These are phyloP conservation scores for Manduca sexta DNA, from an alignment of 1,140 invertebrate genomes.

Conservation along the genomic window DNA sequence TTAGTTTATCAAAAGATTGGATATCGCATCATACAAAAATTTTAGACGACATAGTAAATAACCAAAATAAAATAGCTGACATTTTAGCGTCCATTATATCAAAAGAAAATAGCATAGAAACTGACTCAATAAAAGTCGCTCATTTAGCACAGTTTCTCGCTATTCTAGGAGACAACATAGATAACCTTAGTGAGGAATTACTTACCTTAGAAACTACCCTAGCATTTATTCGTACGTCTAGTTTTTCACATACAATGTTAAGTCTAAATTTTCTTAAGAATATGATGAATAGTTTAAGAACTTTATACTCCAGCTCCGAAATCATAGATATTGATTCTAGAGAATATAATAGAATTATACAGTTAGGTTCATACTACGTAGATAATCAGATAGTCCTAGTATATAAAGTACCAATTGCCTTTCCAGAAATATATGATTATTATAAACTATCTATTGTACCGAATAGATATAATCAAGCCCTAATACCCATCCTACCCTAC, in stretches of 20 bases:
- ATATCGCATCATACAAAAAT: conserved; percentile 11
- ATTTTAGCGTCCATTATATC: conserved; percentile 5
- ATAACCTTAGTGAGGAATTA: conserved; percentile 27
- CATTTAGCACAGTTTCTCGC: conserved; percentile 27
- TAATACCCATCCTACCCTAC: conserved; percentile 17
- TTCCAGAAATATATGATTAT: conserved; percentile 10
- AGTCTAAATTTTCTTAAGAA: conserved; percentile 11
- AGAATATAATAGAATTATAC: conserved; percentile 32
- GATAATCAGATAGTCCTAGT: conserved; percentile 24
- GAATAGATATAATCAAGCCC: conserved; percentile 6
- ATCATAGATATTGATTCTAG: conserved; percentile 25
- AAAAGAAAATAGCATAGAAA: conserved; percentile 3
- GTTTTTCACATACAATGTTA: conserved; percentile 25
- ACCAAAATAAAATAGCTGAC: conserved; percentile 13
- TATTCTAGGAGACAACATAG: conserved; percentile 29
- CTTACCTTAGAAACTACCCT: conserved; percentile 28
- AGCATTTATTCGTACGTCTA: conserved; percentile 29
- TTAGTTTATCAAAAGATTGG: conserved; percentile 19
- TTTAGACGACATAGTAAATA: conserved; percentile 7
- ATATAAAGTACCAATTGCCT: conserved; percentile 28
- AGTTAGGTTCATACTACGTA: conserved; percentile 25
- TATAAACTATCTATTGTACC: conserved; percentile 24
- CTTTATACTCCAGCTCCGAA: conserved; percentile 17
- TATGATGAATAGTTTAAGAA: conserved; percentile 21
- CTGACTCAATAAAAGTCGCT: conserved; percentile 23